These are phyloP conservation scores for Tachina fera DNA, from an alignment of 2,888 invertebrate genomes.

Conservation along the genomic window DNA sequence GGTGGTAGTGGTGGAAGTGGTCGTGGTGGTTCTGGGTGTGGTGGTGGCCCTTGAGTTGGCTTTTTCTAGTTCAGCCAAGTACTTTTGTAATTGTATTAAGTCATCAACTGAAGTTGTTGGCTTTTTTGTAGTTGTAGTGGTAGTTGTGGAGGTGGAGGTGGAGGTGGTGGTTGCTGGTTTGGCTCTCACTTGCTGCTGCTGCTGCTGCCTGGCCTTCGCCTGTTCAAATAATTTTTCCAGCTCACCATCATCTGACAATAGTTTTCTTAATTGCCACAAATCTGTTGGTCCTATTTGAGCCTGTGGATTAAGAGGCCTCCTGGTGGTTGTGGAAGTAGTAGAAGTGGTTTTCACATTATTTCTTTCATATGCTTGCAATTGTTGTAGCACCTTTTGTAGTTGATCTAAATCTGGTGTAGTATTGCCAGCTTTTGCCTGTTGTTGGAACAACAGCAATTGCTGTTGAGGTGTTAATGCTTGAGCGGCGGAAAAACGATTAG, in stretches of 20 bases:
- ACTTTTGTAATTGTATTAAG: constrained; percentile 72
- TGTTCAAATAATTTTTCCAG: constrained; percentile 80
- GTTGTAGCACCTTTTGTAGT: constrained; percentile 75
- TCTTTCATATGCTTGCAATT: constrained; percentile 76
- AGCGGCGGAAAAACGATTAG: constrained; percentile 74
- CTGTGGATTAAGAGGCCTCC: constrained; percentile 3
- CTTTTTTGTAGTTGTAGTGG: constrained; percentile 79
- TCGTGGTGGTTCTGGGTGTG: constrained; percentile 63
- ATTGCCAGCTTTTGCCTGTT: constrained; percentile 54
- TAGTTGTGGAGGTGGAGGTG: constrained; percentile 82
- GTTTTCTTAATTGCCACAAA: constrained; percentile 83
- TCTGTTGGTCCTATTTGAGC: constrained; percentile 80
- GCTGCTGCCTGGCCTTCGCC: constrained; percentile 75
- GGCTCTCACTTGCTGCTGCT: constrained; percentile 53
- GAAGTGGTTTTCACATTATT: constrained; percentile 69
- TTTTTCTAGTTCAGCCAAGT: constrained; percentile 83
- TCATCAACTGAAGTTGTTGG: constrained; percentile 75
- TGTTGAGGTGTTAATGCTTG: constrained; percentile 58
- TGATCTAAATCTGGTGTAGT: constrained; percentile 73
- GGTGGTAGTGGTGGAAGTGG: constrained; percentile 57
- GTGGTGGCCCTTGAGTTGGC: constrained; percentile 65
- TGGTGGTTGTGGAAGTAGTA: constrained; percentile 47
- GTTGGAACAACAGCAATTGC: constrained; percentile 63
- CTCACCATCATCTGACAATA: constrained; percentile 83
- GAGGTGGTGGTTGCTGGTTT: constrained; percentile 70